A percentile compares a stretch with the other conserved stretches of the same genome.
Evolutionary conservation across 2,113 vertebrate genomes (phyloP).

Genomic region (Elephas maximus): DNA sequence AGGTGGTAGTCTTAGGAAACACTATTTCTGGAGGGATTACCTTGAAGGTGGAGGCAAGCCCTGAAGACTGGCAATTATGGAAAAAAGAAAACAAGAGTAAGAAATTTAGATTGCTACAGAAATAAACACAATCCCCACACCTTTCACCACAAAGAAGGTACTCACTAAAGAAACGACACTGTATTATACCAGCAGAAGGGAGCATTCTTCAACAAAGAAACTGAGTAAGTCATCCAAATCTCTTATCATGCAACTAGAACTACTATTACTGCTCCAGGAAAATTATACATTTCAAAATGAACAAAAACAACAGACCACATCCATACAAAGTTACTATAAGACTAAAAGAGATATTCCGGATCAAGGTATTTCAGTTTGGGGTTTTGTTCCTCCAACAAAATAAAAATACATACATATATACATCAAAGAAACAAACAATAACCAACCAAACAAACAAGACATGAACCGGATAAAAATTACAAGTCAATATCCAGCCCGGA

Average conservation of each 20-base stretch:
- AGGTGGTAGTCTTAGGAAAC: neutral
- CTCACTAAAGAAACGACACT: neutral
- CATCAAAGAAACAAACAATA: neutral
- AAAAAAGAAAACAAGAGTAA: neutral
- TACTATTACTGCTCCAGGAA: neutral
- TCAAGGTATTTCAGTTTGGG: neutral
- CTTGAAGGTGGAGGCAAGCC: neutral
- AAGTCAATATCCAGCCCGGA: neutral
- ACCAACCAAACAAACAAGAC: neutral
- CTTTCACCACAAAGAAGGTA: neutral
- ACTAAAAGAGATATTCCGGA: neutral
- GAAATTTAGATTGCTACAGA: neutral
- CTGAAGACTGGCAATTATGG: neutral
- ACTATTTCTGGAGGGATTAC: neutral
- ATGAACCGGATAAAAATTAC: neutral
- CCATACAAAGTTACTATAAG: neutral
- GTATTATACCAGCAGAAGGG: neutral
- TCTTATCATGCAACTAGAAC: neutral
- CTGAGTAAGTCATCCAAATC: neutral
- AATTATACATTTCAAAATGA: slow-evolving; percentile 18
- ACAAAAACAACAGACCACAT: neutral
- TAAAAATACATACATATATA: neutral
- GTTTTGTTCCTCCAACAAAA: neutral
- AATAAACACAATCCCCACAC: neutral
- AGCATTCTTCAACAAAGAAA: neutral